Evolutionary conservation across 2,888 invertebrate genomes (phyloP), one percentile per base, ranked within the genome.

Genomic region (Pardosa pseudoannulata): DNA sequence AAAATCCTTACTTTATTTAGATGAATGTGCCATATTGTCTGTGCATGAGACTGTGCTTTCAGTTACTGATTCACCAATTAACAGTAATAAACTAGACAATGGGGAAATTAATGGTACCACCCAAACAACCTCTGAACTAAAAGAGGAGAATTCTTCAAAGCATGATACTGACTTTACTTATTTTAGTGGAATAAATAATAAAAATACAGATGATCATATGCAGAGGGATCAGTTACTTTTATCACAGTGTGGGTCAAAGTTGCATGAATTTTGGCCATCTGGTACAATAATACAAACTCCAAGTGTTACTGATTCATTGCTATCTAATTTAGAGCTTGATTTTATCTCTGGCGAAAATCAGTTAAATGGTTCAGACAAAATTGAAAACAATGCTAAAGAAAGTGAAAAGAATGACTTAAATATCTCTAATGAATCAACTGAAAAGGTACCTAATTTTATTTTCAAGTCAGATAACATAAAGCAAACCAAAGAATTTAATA

Each of bases 241-340:
- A 23, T 23, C 56, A 0, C 80, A 80, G 6, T 72, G 27, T 56
- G 28, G 28, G 31, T 16, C 13, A 2, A 73, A 72, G 56, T 9
- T 72, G 16, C 83, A 83, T 56, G 83, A 83, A 9, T 83, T 83
- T 73, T 78, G 83, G 83, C 83, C 83, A 19, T 39, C 46, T 0
- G 46, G 32, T 31, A 67, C 11, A 32, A 32, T 67, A 67, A 32
- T 36, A n/a, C 67, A 32, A n/a, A 23, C 19, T 6, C 56, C 56
- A 23, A 23, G 19, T 36, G 36, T 7, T 36, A 36, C 9, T 7
- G 9, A 36, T 9, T 36, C 36, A 7, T 9, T 7, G 36, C 9
- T 9, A 36, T 5, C 36, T 9, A 9, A 36, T 7, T 5, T 36
- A 7, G 6, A 5, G 9, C 5, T 36, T 36, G 36, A 7, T 9